Percentiles rank a stretch among this genome's conserved stretches.
Conservation (phyloP, 2,797 vertebrate species). For the Poecilia gillii region DNA sequence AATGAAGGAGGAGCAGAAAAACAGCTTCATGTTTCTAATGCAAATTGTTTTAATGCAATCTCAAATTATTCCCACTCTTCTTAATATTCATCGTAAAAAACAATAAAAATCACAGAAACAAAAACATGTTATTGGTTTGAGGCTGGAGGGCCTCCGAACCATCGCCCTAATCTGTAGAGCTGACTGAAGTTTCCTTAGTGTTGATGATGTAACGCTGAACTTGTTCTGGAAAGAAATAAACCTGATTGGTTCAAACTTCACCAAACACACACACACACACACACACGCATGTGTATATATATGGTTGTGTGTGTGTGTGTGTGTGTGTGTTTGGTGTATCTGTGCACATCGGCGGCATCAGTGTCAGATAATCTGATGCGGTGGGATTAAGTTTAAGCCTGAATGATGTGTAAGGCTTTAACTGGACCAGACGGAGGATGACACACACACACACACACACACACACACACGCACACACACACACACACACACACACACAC, state of each 20-base stretch:
- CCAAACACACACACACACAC: neutral
- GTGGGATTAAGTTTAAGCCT: slow-evolving; percentile 67
- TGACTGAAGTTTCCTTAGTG: neutral
- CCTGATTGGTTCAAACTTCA: no score
- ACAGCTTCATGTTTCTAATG: neutral
- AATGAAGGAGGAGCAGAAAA: neutral
- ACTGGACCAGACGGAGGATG: slow-evolving; percentile 15
- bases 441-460: slow-evolving; percentile 6
- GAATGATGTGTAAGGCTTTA: slow-evolving; percentile 48
- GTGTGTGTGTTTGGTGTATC: neutral
- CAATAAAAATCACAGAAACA: neutral
- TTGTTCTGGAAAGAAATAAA: no score
- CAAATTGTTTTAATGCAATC: neutral
- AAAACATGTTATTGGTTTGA: neutral
- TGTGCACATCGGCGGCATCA: slow-evolving; percentile 58
- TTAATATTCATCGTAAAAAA: neutral
- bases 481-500: neutral
- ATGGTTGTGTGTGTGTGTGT: slow-evolving; percentile 24
- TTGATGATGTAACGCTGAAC: no score
- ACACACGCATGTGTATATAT: neutral
- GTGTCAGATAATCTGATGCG: slow-evolving; percentile 73
- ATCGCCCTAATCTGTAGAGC: neutral
- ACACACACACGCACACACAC: neutral
- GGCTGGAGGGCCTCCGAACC: neutral
- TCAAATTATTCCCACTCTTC: neutral